Evolutionary conservation across 1,140 invertebrate species (phyloP).

Genomic region (Latrodectus geometricus): DNA sequence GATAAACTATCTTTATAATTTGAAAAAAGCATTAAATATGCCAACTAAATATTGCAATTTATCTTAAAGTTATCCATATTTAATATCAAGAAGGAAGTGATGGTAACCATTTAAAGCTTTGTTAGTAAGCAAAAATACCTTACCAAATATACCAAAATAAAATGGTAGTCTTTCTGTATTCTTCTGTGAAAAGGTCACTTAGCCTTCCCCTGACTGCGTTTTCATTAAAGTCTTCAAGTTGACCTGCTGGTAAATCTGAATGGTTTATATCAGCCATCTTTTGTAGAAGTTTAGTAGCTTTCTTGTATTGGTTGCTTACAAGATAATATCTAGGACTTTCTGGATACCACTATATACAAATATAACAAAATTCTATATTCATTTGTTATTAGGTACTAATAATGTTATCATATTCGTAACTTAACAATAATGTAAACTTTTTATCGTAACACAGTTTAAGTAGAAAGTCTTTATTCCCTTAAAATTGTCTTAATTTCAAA

Average conservation of each 20-base stretch:
- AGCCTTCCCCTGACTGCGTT: not conserved
- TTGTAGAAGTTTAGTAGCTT: not conserved
- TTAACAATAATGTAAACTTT: no score
- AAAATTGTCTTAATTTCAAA: no score
- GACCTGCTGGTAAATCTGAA: constrained; percentile 1
- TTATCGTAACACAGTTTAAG: no score
- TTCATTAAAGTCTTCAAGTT: not conserved
- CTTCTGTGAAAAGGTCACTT: constrained; percentile 18
- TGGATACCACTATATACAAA: constrained; percentile 38
- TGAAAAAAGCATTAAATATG: no score
- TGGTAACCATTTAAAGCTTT: no score
- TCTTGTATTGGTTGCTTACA: constrained; percentile 24
- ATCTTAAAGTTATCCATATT: no score
- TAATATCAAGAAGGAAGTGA: no score
- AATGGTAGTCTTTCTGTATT: constrained; percentile 12
- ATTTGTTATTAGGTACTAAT: no score
- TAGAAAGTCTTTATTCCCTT: no score
- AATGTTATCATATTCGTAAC: no score
- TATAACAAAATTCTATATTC: not conserved
- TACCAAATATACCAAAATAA: constrained; percentile 54
- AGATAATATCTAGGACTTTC: constrained; percentile 49
- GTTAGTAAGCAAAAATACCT: not conserved
- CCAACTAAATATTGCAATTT: no score
- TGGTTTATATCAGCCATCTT: constrained; percentile 21
- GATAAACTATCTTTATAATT: no score